Base-by-base conservation (phyloP, 2,888 invertebrate species). In the Chloroclystis v-ata region DNA sequence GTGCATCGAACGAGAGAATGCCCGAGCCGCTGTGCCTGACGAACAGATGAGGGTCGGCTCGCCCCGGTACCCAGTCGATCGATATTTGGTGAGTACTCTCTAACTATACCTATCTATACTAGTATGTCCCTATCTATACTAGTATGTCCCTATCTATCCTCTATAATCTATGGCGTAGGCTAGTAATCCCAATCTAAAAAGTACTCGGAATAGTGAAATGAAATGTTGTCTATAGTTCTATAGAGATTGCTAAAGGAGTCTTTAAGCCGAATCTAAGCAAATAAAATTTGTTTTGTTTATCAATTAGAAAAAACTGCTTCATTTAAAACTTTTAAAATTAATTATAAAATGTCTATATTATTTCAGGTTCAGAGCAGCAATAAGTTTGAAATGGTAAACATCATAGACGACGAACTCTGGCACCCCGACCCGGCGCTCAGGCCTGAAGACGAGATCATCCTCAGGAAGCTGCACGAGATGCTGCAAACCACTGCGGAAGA, bases 11-110 rank as follows among this genome's bases (percentile, higher is more conserved):
- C 48, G 85, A 85, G 68, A 75, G 82, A 67, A 84, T 83, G 81
- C 80, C 82, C 37, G 87, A 87, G 65, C 87, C 87, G 28, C 76
- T 87, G 56, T 87, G 87, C 59, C 76, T 86, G 62, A 85, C 85
- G 63, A 87, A 87, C 87, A 87, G 87, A 79, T 87, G 87, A 87
- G 78, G 62, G 52, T 65, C 40, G 60, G 45, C 41, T 38, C 56
- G 28, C 59, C 69, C 28, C 69, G 64, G 54, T 86, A 83, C 69
- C 86, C 87, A 72, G 82, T 87, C 78, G 86, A 87, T 80, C 74
- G 84, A 78, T 87, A 86, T 82, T 80, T 87, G 86, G 87, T 86
- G 56, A 69, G 29, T 41, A 39, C 32, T 4, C 20, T 43, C 28
- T 11, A 9, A 1, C 5, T 4, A 32, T 30, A 30, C 4, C 8